Evolutionary conservation across 2,797 vertebrate genomes (phyloP), one percentile per base, ranked within the genome.

Genomic region (Manis crassicaudata): DNA sequence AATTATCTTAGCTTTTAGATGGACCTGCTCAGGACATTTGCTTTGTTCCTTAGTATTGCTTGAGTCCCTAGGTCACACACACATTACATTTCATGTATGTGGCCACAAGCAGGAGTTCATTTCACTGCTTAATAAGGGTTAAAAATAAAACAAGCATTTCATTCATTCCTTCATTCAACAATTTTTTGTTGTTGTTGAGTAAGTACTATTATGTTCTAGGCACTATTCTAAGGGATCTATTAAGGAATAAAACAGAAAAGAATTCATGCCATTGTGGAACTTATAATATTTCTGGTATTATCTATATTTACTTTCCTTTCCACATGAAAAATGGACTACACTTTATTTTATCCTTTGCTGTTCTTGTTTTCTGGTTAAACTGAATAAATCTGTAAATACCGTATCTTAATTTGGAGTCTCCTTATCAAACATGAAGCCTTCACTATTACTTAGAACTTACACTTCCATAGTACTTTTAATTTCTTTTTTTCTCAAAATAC

Each of bases 371-470:
- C 80, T 52, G 54, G 40, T 70, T 84, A 93, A 83, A 80, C 65
- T 85, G 58, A 82, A 82, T 85, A 70, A 6, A 90, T 54, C 73
- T 46, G 32, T 73, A 73, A 79, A 91, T 18, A 85, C 12, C 17
- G 5, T 56, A n/a, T 77, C n/a, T 77, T 82, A 84, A 92, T 32
- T 95, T 91, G 54, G 35, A 65, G 23, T 91, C 18, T 63, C 25
- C 7, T 37, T 68, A 88, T 14, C 37, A n/a, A 86, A 84, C 23
- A 43, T 84, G 43, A 70, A 72, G 8, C 11, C 8, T 68, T 88
- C 6, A 83, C 16, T 54, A 76, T 85, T 62, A 85, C 94, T 93
- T 88, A 65, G n/a, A 90, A 91, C 10, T 91, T 81, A 29, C 9
- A 60, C 18, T 70, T 89, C 4, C 43, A 62, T 7, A 58, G 18